Conservation (phyloP, 2,113 vertebrate species). For the Xiphophorus couchianus region DNA sequence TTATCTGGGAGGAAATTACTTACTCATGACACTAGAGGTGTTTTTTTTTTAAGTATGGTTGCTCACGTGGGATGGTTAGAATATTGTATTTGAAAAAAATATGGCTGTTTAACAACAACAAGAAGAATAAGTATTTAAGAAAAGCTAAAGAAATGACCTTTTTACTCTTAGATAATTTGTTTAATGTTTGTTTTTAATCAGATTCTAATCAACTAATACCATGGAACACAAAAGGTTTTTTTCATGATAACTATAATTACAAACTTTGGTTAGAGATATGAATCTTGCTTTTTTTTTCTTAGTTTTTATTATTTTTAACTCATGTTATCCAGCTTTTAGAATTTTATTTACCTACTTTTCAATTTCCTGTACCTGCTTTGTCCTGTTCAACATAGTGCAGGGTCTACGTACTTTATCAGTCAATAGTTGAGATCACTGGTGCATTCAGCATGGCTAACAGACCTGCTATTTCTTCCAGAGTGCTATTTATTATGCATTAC, state of each 20-base stretch:
- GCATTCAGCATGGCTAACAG: neutral
- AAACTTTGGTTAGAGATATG: slow-evolving; percentile 20
- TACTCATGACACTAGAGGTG: slow-evolving; percentile 7
- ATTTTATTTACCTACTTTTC: neutral
- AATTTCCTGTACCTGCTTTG: neutral
- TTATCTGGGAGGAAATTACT: slow-evolving; percentile 17
- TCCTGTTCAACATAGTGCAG: neutral
- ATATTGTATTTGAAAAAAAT: neutral
- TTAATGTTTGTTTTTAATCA: slow-evolving; percentile 25
- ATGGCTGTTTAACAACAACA: neutral
- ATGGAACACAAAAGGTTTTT: slow-evolving; percentile 29
- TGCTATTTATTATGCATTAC: neutral
- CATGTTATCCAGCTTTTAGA: neutral
- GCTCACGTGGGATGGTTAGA: neutral
- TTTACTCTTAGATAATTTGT: too few relatives aligned
- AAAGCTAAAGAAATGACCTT: too few relatives aligned
- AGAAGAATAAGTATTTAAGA: too few relatives aligned
- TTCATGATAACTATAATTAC: slow-evolving; percentile 48
- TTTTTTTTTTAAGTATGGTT: neutral
- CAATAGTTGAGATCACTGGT: neutral
- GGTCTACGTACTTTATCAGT: neutral
- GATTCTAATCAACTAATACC: slow-evolving; percentile 30
- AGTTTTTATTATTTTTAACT: neutral
- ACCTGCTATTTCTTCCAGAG: neutral
- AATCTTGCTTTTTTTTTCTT: neutral